Evolutionary conservation across 2,113 vertebrate species (phyloP), one percentile per base, ranked within the genome.

Genomic region (Daubentonia madagascariensis): DNA sequence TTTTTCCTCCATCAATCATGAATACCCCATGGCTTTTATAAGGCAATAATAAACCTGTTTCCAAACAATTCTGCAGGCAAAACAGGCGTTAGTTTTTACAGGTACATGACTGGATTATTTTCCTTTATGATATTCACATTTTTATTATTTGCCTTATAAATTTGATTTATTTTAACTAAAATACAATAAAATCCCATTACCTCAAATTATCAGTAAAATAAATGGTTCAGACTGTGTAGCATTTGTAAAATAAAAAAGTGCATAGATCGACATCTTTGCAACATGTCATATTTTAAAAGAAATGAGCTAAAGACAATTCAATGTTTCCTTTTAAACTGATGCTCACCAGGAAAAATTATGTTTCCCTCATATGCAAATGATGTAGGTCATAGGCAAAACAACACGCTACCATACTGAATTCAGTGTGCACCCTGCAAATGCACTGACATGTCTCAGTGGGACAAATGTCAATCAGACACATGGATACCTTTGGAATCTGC

Each of bases 1-100:
- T 95, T 88, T 97, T 85, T 11, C 79, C 96, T 97, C 96, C 87
- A 98, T 94, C 92, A 98, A 98, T 98, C 96, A 97, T 76, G 70
- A 92, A 90, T 86, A 92, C 70, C 78, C 98, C 81, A 81, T 96
- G 93, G 97, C 80, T 97, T 98, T 93, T 96, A 98, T 95, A 96
- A 90, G 75, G 88, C 93, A 98, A 96, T 73, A 88, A 92, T 91
- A 98, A 96, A 96, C 86, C 91, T 75, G 65, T 54, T 94, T 92
- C 72, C 92, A 97, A 97, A 97, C 95, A 98, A 96, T 96, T 97
- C 90, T 43, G 11, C 73, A 96, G 32, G 79, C 67, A 90, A 98
- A 89, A 97, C 54, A 90, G 88, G 43, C 68, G 90, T 96, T 93
- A 97, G 76, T n/a, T 96, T 98, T 96, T 97, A 96, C 32, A 78